A percentile compares a stretch with the other conserved stretches of the same genome.
These are phyloP conservation scores for Triplophysa tibetana DNA, from an alignment of 2,113 vertebrate genomes.

Conservation along the genomic window DNA sequence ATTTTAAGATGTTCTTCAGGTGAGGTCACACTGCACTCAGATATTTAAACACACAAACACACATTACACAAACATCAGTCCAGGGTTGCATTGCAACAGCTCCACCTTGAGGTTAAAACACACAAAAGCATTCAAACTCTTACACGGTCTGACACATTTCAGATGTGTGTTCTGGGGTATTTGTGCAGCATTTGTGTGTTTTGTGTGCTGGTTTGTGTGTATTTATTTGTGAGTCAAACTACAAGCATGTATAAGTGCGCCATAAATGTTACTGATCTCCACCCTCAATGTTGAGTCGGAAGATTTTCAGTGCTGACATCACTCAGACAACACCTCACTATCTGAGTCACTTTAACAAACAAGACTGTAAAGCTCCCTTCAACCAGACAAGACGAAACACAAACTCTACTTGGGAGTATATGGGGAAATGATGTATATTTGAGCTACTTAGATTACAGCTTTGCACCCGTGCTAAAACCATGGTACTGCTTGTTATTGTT, in stretches of 20 bases:
- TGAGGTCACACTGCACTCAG: neutral
- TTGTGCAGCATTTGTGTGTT: neutral
- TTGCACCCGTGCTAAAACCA: too few species aligned
- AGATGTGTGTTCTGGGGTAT: constrained; percentile 18
- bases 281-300: constrained; percentile 26
- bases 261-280: constrained; percentile 42
- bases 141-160: neutral
- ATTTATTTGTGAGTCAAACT: constrained; percentile 7
- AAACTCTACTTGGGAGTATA: too few species aligned
- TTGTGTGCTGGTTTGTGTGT: constrained; percentile 10
- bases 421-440: too few species aligned
- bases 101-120: constrained; percentile 10
- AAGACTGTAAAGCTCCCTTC: too few species aligned
- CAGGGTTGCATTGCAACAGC: neutral
- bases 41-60: neutral
- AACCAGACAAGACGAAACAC: too few species aligned
- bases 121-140: neutral
- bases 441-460: too few species aligned
- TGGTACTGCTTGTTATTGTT: too few species aligned
- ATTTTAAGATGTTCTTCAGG: too few species aligned
- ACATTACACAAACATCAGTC: neutral
- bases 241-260: neutral
- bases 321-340: too few species aligned
- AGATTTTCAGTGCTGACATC: constrained; percentile 1
- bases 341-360: neutral